Conservation (phyloP, 2,888 invertebrate species). For the Cheilosia urbana region DNA sequence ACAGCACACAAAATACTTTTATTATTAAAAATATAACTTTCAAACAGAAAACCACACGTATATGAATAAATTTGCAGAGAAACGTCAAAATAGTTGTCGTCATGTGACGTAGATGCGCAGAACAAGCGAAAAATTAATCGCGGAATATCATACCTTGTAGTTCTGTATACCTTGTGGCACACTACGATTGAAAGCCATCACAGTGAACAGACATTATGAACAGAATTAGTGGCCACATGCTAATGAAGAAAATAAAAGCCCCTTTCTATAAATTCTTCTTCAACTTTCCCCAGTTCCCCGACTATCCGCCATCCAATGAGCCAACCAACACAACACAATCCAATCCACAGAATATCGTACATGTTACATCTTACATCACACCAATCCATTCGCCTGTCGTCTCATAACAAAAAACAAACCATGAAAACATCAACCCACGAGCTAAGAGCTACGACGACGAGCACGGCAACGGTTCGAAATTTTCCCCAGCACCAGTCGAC, state of each 20-base stretch:
- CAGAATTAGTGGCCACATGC: not conserved
- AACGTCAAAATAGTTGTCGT: too few species aligned
- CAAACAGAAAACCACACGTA: too few species aligned
- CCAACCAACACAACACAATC: not conserved
- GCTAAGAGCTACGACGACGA: not conserved
- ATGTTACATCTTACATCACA: not conserved
- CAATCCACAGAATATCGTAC: not conserved
- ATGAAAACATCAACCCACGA: not conserved
- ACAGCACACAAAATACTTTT: too few species aligned
- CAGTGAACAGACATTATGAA: not conserved
- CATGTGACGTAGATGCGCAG: too few species aligned
- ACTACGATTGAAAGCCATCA: not conserved
- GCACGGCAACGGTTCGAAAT: not conserved
- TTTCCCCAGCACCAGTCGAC: not conserved
- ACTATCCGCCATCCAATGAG: not conserved
- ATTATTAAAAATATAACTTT: too few species aligned
- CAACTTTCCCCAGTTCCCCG: constrained; percentile 31
- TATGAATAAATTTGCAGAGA: too few species aligned
- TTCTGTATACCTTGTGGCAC: too few species aligned
- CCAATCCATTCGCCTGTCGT: not conserved
- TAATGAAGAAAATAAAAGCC: not conserved
- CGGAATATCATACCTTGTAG: too few species aligned
- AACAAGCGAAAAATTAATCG: too few species aligned
- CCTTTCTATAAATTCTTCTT: constrained; percentile 8
- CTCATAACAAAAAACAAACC: constrained; percentile 8